phyloP scores from a whole-genome alignment of 2,797 vertebrate species.

The Thamnophis elegans region DNA sequence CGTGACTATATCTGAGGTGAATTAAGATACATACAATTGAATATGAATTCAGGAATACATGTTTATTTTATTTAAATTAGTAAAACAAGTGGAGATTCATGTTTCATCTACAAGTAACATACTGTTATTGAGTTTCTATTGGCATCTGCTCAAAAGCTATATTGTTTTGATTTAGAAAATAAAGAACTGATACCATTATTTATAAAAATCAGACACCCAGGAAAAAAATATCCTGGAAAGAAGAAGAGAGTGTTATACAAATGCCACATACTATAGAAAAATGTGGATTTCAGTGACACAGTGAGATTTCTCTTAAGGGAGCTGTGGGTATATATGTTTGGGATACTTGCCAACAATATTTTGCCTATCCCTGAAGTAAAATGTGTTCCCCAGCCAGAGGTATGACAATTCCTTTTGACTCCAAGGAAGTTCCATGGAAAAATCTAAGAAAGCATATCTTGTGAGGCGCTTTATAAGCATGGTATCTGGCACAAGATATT shows the following conservation, averaged over 20 bases:
- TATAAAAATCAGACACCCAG: neutral
- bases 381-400: neutral
- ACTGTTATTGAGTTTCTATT: neutral
- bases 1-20: neutral
- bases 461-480: neutral
- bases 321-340: neutral
- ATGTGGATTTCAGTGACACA: neutral
- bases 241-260: neutral
- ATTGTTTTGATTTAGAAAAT: neutral
- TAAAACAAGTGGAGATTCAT: neutral
- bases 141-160: neutral
- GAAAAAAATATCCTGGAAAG: neutral
- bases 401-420: neutral
- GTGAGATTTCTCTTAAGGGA: neutral
- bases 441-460: neutral
- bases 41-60: neutral
- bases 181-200: neutral
- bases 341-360: neutral
- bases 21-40: neutral
- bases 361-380: neutral
- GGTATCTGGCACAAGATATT: no score
- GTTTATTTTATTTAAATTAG: neutral
- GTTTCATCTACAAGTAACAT: neutral
- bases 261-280: neutral
- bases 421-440: neutral